These are phyloP conservation scores for Lithosia quadra DNA, from an alignment of 2,888 invertebrate species.

Conservation along the genomic window DNA sequence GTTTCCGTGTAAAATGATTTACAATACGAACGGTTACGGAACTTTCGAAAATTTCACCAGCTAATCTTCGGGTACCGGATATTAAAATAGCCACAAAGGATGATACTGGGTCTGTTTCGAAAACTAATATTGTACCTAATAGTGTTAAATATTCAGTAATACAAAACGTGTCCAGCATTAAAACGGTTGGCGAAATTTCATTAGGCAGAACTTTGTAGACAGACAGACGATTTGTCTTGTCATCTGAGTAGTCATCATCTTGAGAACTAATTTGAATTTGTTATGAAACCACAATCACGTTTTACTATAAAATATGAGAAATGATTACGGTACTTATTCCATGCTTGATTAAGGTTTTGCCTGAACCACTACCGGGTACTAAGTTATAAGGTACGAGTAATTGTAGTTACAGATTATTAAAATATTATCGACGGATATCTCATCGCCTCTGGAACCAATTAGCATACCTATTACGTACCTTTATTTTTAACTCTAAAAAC, in stretches of 20 bases:
- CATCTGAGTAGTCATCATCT: slow-evolving; percentile 69
- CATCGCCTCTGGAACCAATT: neutral
- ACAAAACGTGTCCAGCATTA: slow-evolving; percentile 72
- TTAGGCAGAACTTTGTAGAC: slow-evolving; percentile 65
- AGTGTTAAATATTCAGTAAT: slow-evolving; percentile 57
- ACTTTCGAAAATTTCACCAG: slow-evolving; percentile 23
- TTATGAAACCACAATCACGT: slow-evolving; percentile 67
- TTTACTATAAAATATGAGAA: slow-evolving; percentile 55
- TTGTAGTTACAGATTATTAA: slow-evolving; percentile 3
- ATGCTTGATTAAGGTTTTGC: slow-evolving; percentile 22
- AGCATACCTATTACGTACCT: neutral
- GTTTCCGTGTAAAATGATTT: slow-evolving; percentile 38
- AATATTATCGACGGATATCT: neutral
- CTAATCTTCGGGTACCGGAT: slow-evolving; percentile 42
- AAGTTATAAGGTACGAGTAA: slow-evolving; percentile 1
- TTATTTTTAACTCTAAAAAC: neutral
- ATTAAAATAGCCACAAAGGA: slow-evolving; percentile 47
- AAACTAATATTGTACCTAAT: slow-evolving; percentile 50
- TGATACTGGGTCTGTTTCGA: slow-evolving; percentile 42
- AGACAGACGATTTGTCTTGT: slow-evolving; percentile 78
- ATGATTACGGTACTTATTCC: slow-evolving; percentile 22
- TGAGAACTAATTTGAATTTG: slow-evolving; percentile 77
- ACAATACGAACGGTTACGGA: slow-evolving; percentile 29
- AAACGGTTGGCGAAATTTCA: slow-evolving; percentile 72
- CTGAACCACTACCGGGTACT: neutral